phyloP scores from a whole-genome alignment of 2,113 vertebrate genomes.

The Silurus asotus region DNA sequence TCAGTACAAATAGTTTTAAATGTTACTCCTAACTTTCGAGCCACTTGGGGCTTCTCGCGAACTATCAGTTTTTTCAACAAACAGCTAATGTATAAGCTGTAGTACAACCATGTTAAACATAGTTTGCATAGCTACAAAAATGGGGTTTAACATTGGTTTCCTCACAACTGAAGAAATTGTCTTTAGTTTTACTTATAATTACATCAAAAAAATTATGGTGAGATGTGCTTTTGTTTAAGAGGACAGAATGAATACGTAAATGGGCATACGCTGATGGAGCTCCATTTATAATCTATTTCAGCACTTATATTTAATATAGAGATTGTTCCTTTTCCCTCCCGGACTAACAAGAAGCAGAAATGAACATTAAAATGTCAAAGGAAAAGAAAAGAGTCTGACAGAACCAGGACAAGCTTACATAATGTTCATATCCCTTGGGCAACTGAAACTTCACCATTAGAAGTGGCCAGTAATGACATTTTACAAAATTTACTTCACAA shows the following conservation, averaged over 20 bases:
- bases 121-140: background rate
- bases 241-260: background rate
- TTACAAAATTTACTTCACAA: background rate
- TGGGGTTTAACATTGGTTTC: background rate
- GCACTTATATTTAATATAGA: background rate
- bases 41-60: too few species aligned
- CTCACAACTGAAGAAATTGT: background rate
- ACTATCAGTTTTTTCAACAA: too few species aligned
- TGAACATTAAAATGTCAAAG: constrained; percentile 16
- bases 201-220: background rate
- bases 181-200: background rate
- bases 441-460: constrained; percentile 21
- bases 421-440: constrained; percentile 8
- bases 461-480: background rate
- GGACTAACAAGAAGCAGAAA: background rate
- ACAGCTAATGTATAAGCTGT: background rate
- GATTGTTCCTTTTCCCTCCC: background rate
- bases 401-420: constrained; percentile 19
- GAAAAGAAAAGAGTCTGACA: background rate
- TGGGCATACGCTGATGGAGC: background rate
- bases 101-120: background rate
- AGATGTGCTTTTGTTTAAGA: background rate
- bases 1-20: too few species aligned
- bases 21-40: too few species aligned
- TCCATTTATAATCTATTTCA: background rate